These are phyloP conservation scores for Lasioglossum zephyrum DNA, from an alignment of 2,888 invertebrate species.

Conservation along the genomic window DNA sequence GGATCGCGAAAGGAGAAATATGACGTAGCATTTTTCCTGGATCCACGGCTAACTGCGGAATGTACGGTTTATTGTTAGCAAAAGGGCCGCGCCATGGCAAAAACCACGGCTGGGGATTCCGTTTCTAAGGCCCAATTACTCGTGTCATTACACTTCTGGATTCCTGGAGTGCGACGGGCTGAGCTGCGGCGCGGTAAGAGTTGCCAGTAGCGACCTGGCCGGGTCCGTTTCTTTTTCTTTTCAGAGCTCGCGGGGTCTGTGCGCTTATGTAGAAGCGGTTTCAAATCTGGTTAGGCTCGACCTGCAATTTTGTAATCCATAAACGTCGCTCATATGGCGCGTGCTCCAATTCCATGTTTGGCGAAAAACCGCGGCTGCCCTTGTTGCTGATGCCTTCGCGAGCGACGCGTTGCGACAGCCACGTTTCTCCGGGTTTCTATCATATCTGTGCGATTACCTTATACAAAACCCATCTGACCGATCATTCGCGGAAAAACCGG, in stretches of 20 bases:
- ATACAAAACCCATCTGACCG: slow-evolving; percentile 25
- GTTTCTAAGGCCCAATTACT: slow-evolving; percentile 79
- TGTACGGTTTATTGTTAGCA: slow-evolving; percentile 68
- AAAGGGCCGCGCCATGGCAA: slow-evolving; percentile 67
- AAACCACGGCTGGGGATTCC: slow-evolving; percentile 69
- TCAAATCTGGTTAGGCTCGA: slow-evolving; percentile 76
- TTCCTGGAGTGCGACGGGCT: slow-evolving; percentile 67
- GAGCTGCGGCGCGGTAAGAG: slow-evolving; percentile 57
- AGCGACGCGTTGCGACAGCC: slow-evolving; percentile 55
- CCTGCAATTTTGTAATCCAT: slow-evolving; percentile 77
- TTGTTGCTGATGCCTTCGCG: slow-evolving; percentile 70
- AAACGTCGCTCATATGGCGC: slow-evolving; percentile 75
- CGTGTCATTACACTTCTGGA: slow-evolving; percentile 77
- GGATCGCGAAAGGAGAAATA: slow-evolving; percentile 35
- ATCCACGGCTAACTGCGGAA: slow-evolving; percentile 32
- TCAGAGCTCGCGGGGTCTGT: slow-evolving; percentile 47
- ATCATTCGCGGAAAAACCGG: slow-evolving; percentile 29
- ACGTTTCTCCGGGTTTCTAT: slow-evolving; percentile 65
- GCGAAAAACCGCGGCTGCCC: slow-evolving; percentile 77
- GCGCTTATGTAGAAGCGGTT: slow-evolving; percentile 76
- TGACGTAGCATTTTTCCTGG: slow-evolving; percentile 53
- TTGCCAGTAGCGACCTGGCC: slow-evolving; percentile 41
- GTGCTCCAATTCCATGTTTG: slow-evolving; percentile 82
- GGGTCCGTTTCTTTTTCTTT: slow-evolving; percentile 54
- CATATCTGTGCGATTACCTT: slow-evolving; percentile 54